Evolutionary conservation across 2,113 vertebrate genomes (phyloP).

Genomic region (Microtus richardsoni): DNA sequence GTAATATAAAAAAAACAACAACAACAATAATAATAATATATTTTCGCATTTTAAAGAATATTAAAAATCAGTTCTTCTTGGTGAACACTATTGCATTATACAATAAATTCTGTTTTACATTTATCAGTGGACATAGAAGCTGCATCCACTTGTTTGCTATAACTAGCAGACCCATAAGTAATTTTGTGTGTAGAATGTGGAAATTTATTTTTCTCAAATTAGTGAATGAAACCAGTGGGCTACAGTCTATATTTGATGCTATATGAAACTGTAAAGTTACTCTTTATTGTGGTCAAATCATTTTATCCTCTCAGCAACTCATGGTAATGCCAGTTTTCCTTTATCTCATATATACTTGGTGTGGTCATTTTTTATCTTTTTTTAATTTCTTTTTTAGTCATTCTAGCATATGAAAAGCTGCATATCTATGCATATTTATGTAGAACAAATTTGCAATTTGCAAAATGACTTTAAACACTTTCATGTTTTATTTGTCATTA

Average conservation of each 20-base stretch:
- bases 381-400: background rate
- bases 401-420: background rate
- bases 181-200: background rate
- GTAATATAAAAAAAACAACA: background rate
- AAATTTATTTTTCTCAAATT: background rate
- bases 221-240: background rate
- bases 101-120: background rate
- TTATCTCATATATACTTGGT: background rate
- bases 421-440: background rate
- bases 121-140: background rate
- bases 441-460: background rate
- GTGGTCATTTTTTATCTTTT: background rate
- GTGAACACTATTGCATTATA: background rate
- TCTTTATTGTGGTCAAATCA: background rate
- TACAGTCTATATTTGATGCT: background rate
- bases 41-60: background rate
- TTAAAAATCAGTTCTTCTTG: background rate
- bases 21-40: background rate
- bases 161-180: background rate
- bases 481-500: background rate
- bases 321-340: background rate
- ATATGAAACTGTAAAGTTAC: background rate
- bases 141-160: background rate
- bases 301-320: background rate
- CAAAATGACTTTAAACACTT: conserved; percentile 23